phyloP scores from a whole-genome alignment of 2,888 invertebrate species.

The Caenorhabditis drosophilae region DNA sequence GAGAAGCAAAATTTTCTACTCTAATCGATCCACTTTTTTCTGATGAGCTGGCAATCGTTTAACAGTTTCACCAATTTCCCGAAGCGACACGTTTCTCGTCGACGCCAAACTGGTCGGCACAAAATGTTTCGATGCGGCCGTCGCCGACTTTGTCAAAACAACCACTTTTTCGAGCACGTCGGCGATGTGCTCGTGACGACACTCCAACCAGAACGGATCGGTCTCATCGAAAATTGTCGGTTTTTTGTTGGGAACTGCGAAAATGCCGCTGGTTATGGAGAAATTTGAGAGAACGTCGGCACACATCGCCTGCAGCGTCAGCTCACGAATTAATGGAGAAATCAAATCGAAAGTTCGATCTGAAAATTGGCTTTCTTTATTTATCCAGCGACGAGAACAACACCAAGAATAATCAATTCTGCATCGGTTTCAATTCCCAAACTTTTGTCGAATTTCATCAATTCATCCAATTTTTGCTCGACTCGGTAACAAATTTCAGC shows the following conservation, averaged over 20 bases:
- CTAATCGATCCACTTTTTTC: conserved; percentile 3
- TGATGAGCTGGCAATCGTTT: conserved; percentile 11
- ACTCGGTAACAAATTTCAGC: conserved; percentile 23
- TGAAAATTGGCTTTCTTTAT: no score
- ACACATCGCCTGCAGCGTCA: conserved; percentile 19
- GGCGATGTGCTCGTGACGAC: conserved; percentile 16
- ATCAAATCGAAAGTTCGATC: conserved; percentile 24
- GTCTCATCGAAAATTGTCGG: conserved; percentile 13
- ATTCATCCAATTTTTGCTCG: conserved; percentile 21
- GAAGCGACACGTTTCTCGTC: neutral
- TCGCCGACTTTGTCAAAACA: conserved; percentile 1
- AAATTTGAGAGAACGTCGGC: conserved; percentile 7
- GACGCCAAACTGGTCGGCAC: no score
- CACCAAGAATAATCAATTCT: conserved; percentile 19
- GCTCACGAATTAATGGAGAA: conserved; percentile 22
- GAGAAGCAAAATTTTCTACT: no score
- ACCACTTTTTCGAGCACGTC: conserved; percentile 8
- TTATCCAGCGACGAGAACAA: no score
- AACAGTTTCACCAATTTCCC: conserved; percentile 6
- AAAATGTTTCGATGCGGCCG: no score
- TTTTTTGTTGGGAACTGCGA: neutral
- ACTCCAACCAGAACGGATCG: conserved; percentile 15
- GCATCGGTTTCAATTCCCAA: conserved; percentile 11
- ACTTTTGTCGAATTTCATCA: neutral
- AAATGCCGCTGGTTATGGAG: neutral